Conservation (phyloP, 2,888 invertebrate genomes). For the Morpho achilles region DNA sequence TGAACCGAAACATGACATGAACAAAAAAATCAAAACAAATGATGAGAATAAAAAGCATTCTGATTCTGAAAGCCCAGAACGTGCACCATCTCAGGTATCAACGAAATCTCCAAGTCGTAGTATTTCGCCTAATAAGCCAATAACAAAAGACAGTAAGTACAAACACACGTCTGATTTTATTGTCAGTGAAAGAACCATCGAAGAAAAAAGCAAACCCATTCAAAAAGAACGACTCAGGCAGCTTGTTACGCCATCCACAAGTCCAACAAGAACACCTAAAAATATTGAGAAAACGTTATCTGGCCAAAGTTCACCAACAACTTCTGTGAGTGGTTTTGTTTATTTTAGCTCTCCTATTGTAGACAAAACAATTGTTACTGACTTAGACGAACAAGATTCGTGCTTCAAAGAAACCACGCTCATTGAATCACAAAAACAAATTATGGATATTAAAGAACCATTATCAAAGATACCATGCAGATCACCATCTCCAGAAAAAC, state of each 20-base stretch:
- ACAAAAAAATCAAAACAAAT: constrained; percentile 1
- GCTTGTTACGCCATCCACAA: constrained; percentile 69
- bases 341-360: constrained; percentile 57
- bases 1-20: constrained; percentile 3
- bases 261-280: constrained; percentile 68
- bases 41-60: not conserved
- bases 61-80: constrained; percentile 27
- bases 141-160: constrained; percentile 43
- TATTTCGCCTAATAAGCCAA: constrained; percentile 45
- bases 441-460: constrained; percentile 8
- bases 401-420: constrained; percentile 31
- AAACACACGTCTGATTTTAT: constrained; percentile 55
- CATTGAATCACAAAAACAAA: constrained; percentile 23
- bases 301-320: constrained; percentile 75
- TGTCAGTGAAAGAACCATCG: constrained; percentile 46
- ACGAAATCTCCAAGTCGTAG: constrained; percentile 39
- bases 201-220: constrained; percentile 47
- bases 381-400: constrained; percentile 54
- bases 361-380: constrained; percentile 51
- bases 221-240: constrained; percentile 55
- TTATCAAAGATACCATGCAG: constrained; percentile 63
- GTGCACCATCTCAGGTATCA: constrained; percentile 27
- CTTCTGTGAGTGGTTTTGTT: constrained; percentile 76
- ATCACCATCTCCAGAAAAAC: constrained; percentile 63
- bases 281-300: constrained; percentile 51